Evolutionary conservation across 2,797 vertebrate genomes (phyloP), one percentile per base, ranked within the genome.

Genomic region (Lutjanus argentimaculatus): DNA sequence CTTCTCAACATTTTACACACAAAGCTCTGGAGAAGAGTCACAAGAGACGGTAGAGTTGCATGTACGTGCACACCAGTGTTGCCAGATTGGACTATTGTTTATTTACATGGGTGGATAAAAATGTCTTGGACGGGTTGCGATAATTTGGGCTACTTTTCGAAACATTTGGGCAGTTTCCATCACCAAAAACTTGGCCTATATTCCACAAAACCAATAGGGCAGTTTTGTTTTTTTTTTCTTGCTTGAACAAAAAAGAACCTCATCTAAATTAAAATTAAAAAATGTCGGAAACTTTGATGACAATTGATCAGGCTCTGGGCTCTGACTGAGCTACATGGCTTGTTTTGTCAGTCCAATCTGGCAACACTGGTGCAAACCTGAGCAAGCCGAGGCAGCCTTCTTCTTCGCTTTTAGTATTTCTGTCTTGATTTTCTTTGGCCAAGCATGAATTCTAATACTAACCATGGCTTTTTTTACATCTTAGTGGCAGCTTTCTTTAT

Each of bases 1-100:
- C 15, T 57, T 72, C 63, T 63, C 30, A 13, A 46, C 22, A 16
- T 80, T 82, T 66, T 59, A 22, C 40, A 68, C n/a, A 43, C 40
- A 75, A 77, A 48, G 21, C 30, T 58, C 15, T 8, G 14, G 49
- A 17, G 48, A 56, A 6, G 51, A 66, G 51, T 49, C n/a, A 36
- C 4, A 36, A 36, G 30, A 36, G 30, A 36, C 40, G 14, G 42
- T 43, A 21, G 42, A 52, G 17, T 22, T 25, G 3, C 55, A 55
- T 17, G 45, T 21, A 8, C 2, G 6, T 57, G 46, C n/a, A 36
- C 45, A 67, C 57, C 43, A 13, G 22, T 1, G 22, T 10, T 58
- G 43, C 53, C 43, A 58, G 67, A 48, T 58, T 21, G 45, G 45
- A 15, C 17, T n/a, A n/a, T 8, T 21, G 55, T 53, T 67, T 14